Percentiles rank a stretch among this genome's conserved stretches.
Conservation (phyloP, 2,113 vertebrate genomes). For the Dromaius novaehollandiae region DNA sequence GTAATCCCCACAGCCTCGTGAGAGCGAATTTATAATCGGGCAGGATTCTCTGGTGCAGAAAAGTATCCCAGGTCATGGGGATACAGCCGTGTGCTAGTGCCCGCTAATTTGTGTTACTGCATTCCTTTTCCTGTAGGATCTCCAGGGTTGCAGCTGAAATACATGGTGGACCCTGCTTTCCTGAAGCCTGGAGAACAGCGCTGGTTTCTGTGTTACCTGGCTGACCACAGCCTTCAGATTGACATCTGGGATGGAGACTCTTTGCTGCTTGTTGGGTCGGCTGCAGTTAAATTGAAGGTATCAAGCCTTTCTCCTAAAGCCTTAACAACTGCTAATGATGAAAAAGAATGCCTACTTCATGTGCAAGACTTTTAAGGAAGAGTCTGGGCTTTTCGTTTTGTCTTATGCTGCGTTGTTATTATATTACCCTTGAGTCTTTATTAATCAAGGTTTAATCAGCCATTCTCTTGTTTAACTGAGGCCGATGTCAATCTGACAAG, state of each 20-base stretch:
- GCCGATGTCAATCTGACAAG: background rate
- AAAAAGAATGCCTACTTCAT: no score
- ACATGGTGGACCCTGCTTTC: conserved; percentile 81
- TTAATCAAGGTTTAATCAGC: background rate
- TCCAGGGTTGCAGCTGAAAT: conserved; percentile 87
- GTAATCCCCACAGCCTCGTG: background rate
- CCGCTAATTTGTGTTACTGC: rapidly evolving
- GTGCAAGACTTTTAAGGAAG: background rate
- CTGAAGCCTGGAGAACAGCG: conserved; percentile 83
- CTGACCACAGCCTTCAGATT: conserved; percentile 86
- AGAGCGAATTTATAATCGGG: background rate
- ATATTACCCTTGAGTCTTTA: background rate
- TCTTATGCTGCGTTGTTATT: background rate
- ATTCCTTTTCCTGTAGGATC: conserved; percentile 63
- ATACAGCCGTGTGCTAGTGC: background rate
- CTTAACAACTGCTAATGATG: rapidly evolving
- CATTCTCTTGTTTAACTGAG: background rate
- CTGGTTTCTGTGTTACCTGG: conserved; percentile 89
- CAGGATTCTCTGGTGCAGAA: rapidly evolving
- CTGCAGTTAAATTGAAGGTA: conserved; percentile 89
- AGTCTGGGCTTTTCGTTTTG: background rate
- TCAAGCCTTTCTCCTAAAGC: rapidly evolving
- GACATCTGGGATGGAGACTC: conserved; percentile 95
- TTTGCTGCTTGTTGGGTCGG: conserved; percentile 89
- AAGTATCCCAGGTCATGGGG: rapidly evolving